Evolutionary conservation across 2,113 vertebrate species (phyloP).

Genomic region (Sylvilagus bachmani): DNA sequence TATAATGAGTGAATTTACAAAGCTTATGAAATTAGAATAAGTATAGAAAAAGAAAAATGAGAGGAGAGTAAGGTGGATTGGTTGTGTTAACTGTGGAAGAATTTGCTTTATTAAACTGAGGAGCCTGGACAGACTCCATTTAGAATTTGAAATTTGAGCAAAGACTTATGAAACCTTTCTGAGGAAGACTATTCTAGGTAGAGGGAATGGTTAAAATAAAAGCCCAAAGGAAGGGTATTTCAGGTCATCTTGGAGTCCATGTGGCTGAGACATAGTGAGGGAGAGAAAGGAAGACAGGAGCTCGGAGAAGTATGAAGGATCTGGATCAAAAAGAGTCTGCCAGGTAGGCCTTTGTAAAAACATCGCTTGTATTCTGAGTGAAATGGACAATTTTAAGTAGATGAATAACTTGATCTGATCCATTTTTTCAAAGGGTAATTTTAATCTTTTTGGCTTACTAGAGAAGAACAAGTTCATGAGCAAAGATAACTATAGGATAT

Average conservation of each 20-base stretch:
- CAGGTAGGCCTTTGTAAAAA: not conserved
- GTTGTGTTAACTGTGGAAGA: not conserved
- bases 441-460: not conserved
- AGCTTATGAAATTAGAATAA: not conserved
- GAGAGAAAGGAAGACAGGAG: not conserved
- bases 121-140: not conserved
- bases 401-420: not conserved
- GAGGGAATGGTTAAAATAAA: not conserved
- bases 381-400: not conserved
- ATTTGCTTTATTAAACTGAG: not conserved
- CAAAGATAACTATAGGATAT: not conserved
- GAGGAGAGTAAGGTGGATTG: not conserved
- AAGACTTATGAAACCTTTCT: not conserved
- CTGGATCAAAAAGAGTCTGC: too few relatives aligned
- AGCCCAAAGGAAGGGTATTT: not conserved
- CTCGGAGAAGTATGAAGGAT: not conserved
- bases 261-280: not conserved
- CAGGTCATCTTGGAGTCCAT: not conserved
- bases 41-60: not conserved
- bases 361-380: not conserved
- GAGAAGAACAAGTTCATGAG: not conserved
- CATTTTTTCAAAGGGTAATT: not conserved
- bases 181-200: not conserved
- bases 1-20: constrained; percentile 8
- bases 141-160: not conserved